Evolutionary conservation across 2,113 vertebrate species (phyloP), one percentile per base, ranked within the genome.

Genomic region (Chionomys nivalis): DNA sequence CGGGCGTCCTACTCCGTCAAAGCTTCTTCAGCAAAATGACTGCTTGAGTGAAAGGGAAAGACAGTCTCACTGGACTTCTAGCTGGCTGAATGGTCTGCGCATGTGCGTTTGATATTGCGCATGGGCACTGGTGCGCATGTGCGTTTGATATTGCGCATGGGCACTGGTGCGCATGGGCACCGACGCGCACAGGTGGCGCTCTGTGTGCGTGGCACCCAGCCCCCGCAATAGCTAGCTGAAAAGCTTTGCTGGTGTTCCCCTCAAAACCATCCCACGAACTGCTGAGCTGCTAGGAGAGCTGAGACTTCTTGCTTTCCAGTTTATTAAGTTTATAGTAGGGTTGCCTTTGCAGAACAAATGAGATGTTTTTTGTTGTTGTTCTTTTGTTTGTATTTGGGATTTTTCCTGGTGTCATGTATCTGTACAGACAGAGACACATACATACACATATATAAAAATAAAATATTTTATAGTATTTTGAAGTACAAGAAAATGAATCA

Each of bases 131-230:
- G 7, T 72, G 63, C 44, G 44, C 42, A 77, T 16, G 47, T 33
- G 28, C 63, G 1, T n/a, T 72, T n/a, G 70, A 19, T 72, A n/a
- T n/a, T 72, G 70, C 36, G 70, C 70, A 72, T n/a, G 70, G 7
- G 16, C 68, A n/a, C 36, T 8, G 7, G 16, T 9, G 17, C 1
- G 6, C 36, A 19, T 39, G 7, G 65, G 24, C 24, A 39, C 36
- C 1, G 3, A 7, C 8, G 8, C 1, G 1, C 36, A 8, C 21
- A 4, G 66, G 3, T 5, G 19, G 11, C 11, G 3, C 11, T 66
- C 4, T 66, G 28, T 66, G 28, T 66, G 26, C 4, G 11, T 66
- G 26, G 65, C 66, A 68, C 65, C 31, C 26, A 14, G 66, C 12
- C 66, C 66, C 13, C 6, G 66, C 31, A 68, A 33, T 33, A 16